Conservation (phyloP, 1,140 invertebrate genomes). For the Leucophenga varia region DNA sequence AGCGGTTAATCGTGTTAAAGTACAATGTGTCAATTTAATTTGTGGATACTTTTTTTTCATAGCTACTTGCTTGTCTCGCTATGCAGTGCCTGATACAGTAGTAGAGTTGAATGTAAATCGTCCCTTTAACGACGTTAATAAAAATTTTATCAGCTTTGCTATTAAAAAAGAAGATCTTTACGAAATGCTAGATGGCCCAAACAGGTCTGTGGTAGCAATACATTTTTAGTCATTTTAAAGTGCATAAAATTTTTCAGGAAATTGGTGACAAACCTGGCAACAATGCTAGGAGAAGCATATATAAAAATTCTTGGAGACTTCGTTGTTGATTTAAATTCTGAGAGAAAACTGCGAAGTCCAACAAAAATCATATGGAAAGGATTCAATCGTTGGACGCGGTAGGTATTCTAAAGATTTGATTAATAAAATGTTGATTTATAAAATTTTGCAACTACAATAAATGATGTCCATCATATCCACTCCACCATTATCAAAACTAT, state of each 20-base stretch:
- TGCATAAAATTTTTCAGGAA: constrained; percentile 15
- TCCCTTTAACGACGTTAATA: constrained; percentile 48
- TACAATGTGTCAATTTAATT: no score
- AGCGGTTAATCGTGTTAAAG: no score
- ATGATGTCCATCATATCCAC: no score
- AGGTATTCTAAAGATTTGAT: constrained; percentile 1
- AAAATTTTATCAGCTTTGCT: constrained; percentile 50
- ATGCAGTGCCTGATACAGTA: constrained; percentile 25
- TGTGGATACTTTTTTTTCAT: no score
- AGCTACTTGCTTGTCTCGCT: no score
- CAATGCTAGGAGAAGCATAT: constrained; percentile 37
- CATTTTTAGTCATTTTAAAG: background rate
- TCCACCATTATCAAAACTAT: no score
- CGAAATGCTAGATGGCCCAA: constrained; percentile 39
- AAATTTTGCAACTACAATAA: no score
- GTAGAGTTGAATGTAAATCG: constrained; percentile 51
- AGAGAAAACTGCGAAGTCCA: constrained; percentile 37
- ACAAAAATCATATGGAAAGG: constrained; percentile 53
- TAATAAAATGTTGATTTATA: no score
- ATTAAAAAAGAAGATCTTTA: constrained; percentile 46
- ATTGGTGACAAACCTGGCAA: constrained; percentile 37
- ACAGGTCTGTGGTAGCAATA: constrained; percentile 11
- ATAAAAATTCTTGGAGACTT: constrained; percentile 45
- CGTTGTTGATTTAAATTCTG: constrained; percentile 37
- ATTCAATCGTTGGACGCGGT: constrained; percentile 52